Percentiles rank a stretch among this genome's conserved stretches.
These are phyloP conservation scores for Agrochola macilenta DNA, from an alignment of 2,888 invertebrate species.

Conservation along the genomic window DNA sequence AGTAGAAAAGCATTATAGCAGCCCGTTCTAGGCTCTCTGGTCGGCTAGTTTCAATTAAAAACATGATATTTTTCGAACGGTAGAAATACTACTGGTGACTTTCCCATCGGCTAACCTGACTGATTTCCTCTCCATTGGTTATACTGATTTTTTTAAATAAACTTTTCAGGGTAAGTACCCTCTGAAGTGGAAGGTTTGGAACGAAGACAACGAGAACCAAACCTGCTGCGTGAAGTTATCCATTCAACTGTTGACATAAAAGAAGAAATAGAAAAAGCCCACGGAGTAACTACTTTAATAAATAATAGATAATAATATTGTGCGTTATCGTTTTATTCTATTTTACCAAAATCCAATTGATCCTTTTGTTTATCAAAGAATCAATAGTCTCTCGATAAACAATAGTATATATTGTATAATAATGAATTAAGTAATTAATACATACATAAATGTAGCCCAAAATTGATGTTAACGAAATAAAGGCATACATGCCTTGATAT, in stretches of 20 bases:
- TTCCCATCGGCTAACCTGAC: not conserved
- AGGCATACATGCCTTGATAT: not conserved
- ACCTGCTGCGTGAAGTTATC: slow-evolving; percentile 55
- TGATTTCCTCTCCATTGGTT: not conserved
- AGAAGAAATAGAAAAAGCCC: not conserved
- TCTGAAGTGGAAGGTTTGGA: slow-evolving; percentile 63
- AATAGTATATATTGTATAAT: not conserved
- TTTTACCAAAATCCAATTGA: not conserved
- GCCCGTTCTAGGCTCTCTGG: not conserved
- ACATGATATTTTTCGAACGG: not conserved
- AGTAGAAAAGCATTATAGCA: not conserved
- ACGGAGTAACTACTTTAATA: not conserved
- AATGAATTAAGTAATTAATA: not conserved
- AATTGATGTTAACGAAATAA: not conserved
- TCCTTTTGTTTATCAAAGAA: not conserved
- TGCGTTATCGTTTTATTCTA: slow-evolving; percentile 23
- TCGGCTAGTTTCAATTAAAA: not conserved
- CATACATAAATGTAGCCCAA: not conserved
- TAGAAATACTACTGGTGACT: not conserved
- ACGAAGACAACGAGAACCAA: not conserved
- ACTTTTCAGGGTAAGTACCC: slow-evolving; percentile 49
- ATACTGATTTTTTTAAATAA: not conserved
- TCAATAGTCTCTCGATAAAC: not conserved
- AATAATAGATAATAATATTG: slow-evolving; percentile 19
- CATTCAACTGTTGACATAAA: slow-evolving; percentile 16